These are phyloP conservation scores for Amniataba percoides DNA, from an alignment of 2,797 vertebrate genomes.

Conservation along the genomic window DNA sequence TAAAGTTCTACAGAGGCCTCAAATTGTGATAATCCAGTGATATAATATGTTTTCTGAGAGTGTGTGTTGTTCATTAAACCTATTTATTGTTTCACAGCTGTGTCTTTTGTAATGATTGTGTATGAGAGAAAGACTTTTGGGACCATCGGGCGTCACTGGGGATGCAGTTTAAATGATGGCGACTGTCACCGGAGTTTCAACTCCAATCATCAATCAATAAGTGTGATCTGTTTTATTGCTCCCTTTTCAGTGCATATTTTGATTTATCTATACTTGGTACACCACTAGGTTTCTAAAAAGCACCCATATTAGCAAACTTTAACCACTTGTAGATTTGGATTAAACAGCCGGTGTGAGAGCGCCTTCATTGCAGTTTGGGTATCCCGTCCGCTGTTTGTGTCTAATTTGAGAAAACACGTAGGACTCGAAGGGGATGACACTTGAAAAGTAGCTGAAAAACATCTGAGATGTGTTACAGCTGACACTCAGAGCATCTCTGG, in stretches of 20 bases:
- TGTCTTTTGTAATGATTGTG: not conserved
- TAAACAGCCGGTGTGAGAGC: not conserved
- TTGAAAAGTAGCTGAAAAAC: not conserved
- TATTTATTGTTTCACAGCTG: no score
- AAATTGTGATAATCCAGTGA: no score
- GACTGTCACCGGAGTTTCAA: not conserved
- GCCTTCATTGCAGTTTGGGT: not conserved
- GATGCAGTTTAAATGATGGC: not conserved
- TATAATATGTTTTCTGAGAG: no score
- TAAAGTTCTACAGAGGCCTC: no score
- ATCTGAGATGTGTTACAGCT: conserved; percentile 4
- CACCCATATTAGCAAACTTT: not conserved
- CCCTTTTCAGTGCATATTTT: not conserved
- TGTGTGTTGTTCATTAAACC: no score
- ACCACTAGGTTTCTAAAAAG: no score
- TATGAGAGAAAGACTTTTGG: not conserved
- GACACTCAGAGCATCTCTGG: not conserved
- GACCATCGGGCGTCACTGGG: not conserved
- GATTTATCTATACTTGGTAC: not conserved
- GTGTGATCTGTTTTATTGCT: not conserved
- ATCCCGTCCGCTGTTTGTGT: not conserved
- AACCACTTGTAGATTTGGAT: not conserved
- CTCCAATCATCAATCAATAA: no score
- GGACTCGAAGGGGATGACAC: not conserved
- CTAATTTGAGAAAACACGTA: not conserved